phyloP scores from a whole-genome alignment of 2,113 vertebrate species.

The Cryptomyrus ogoouensis region DNA sequence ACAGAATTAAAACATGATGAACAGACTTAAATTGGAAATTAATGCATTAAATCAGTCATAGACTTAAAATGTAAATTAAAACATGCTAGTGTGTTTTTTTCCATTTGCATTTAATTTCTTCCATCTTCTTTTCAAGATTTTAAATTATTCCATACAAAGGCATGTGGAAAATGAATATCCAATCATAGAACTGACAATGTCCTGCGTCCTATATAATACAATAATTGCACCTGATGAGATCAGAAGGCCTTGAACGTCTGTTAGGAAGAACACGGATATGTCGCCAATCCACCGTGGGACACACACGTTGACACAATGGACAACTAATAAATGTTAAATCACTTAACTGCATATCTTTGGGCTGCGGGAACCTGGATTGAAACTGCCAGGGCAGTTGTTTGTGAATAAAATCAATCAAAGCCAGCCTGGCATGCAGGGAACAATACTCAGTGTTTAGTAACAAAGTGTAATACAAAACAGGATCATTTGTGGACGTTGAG shows the following conservation, averaged over 20 bases:
- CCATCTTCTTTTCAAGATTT: constrained; percentile 10
- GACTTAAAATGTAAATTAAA: neutral
- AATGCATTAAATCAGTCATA: neutral
- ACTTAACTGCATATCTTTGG: neutral
- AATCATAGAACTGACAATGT: neutral
- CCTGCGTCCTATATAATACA: neutral
- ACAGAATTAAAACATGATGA: neutral
- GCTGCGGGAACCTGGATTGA: neutral
- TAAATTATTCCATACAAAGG: constrained; percentile 12
- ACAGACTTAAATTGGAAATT: constrained; percentile 10
- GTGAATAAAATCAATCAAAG: neutral
- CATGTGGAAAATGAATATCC: constrained; percentile 34
- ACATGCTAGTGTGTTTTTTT: constrained; percentile 7
- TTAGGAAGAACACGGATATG: neutral
- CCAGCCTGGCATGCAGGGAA: neutral
- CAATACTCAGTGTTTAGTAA: neutral
- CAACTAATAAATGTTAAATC: neutral
- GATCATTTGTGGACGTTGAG: neutral
- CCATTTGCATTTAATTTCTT: constrained; percentile 21
- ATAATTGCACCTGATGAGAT: neutral
- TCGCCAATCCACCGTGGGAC: neutral
- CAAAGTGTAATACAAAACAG: neutral
- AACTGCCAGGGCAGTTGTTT: neutral
- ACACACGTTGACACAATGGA: neutral
- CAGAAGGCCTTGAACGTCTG: neutral